phyloP scores from a whole-genome alignment of 2,797 vertebrate species.

The Acipenser ruthenus region DNA sequence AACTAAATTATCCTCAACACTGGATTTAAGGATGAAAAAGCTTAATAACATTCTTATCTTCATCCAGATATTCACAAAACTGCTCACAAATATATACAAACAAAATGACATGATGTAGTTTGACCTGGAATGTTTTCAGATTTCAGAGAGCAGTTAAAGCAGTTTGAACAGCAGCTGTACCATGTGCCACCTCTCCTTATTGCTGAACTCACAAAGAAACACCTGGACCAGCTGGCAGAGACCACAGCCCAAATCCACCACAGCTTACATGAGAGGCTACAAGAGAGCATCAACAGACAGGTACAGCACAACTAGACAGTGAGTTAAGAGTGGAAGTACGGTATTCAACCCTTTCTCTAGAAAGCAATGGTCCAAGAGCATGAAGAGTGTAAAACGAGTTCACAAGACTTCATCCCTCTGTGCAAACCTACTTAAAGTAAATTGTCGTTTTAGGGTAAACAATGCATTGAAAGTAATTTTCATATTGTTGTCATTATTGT shows the following conservation, averaged over 20 bases:
- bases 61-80: too few species aligned
- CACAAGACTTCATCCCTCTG: not conserved
- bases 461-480: too few species aligned
- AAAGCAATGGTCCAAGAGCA: constrained; percentile 23
- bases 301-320: constrained; percentile 28
- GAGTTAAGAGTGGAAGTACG: not conserved
- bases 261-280: constrained; percentile 32
- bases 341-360: not conserved
- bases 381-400: constrained; percentile 23
- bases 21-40: too few species aligned
- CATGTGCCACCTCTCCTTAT: constrained; percentile 48
- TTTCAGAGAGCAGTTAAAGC: constrained; percentile 57
- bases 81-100: constrained; percentile 15
- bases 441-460: too few species aligned
- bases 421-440: not conserved
- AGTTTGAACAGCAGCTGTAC: constrained; percentile 53
- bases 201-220: constrained; percentile 44
- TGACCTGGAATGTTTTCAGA: constrained; percentile 46
- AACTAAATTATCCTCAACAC: constrained; percentile 12
- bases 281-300: constrained; percentile 44
- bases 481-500: constrained; percentile 2
- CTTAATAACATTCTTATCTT: too few species aligned
- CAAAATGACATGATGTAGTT: not conserved
- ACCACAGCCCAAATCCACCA: constrained; percentile 29
- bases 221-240: constrained; percentile 40